Base-by-base conservation (phyloP, 37 sponge, comb jelly and placozoan species). In the Lycopodina hypogea region DNA sequence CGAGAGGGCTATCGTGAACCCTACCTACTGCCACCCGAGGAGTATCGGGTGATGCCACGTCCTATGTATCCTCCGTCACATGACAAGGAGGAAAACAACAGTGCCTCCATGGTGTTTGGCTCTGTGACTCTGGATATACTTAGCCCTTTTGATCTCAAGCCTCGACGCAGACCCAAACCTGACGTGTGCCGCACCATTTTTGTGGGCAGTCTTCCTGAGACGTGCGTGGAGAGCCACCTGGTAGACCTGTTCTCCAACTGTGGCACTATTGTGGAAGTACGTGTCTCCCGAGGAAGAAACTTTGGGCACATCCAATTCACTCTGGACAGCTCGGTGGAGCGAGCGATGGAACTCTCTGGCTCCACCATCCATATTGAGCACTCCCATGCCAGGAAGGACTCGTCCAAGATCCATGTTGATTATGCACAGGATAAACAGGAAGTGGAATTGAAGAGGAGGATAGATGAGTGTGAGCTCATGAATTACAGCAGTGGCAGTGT, bases 221-320 rank as follows among this genome's bases (percentile, higher is more conserved):
- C 72, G 29, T 71, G 70, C 6, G 69, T 71, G 19, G 85, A 92
- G 18, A 80, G 71, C 7, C 81, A 92, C 79, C 60, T 92, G 8
- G 48, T 74, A 17, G 93, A 92, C 51, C 26, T 84, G 35, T 92
- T 92, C 69, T 34, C 59, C 30, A 64, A 75, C 29, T 92, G 85
- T 60, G 93, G 93, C 36, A 63, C 55, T 24, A 81, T 92, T 8
- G 38, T 22, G 4, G 85, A 81, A 37, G 71, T 92, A 29, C 85
- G 89, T 26, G 33, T 92, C 56, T 70, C 84, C 38, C 19, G 48
- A 17, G 75, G 65, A 18, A 70, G 74, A 42, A 76, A 71, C 41
- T 92, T 84, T 64, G 82, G 82, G 12, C 93, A 92, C 68, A 73
- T 92, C 0, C 81, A 88, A 66, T 92, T 92, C 56, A 34, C n/a